Percentiles rank a stretch among this genome's conserved stretches.
phyloP scores from a whole-genome alignment of 2,113 vertebrate genomes.

The Spheniscus mendiculus region DNA sequence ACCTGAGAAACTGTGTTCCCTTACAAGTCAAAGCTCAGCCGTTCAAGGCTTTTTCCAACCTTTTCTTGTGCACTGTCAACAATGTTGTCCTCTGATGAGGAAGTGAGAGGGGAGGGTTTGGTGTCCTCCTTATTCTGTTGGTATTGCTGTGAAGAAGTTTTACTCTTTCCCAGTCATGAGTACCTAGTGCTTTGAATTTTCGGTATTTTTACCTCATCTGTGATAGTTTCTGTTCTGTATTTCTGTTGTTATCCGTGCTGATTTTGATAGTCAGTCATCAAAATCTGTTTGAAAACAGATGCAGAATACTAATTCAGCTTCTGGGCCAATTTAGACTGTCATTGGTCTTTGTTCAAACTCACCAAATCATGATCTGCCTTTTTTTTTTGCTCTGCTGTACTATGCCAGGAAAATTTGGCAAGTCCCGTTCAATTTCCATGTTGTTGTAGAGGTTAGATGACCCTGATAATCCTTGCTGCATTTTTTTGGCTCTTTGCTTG shows the following conservation, averaged over 20 bases:
- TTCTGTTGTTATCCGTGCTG: neutral
- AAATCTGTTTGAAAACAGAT: neutral
- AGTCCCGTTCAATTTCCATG: neutral
- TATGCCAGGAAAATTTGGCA: neutral
- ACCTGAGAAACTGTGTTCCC: neutral
- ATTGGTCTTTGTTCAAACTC: neutral
- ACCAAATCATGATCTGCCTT: neutral
- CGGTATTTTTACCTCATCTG: neutral
- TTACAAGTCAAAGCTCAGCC: neutral
- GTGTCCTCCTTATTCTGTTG: neutral
- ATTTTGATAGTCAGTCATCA: neutral
- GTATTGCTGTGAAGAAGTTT: neutral
- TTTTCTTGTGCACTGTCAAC: neutral
- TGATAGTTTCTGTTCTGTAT: neutral
- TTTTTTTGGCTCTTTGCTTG: neutral
- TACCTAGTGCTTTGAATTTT: neutral
- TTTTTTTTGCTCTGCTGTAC: neutral
- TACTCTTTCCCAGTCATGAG: neutral
- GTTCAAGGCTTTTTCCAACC: neutral
- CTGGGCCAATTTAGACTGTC: neutral
- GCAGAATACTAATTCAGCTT: neutral
- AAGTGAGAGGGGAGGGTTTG: accelerated
- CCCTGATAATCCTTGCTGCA: neutral
- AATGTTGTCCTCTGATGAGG: neutral
- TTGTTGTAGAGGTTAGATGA: neutral